Evolutionary conservation across 2,797 vertebrate species (phyloP).

Genomic region (Anniella stebbinsi): DNA sequence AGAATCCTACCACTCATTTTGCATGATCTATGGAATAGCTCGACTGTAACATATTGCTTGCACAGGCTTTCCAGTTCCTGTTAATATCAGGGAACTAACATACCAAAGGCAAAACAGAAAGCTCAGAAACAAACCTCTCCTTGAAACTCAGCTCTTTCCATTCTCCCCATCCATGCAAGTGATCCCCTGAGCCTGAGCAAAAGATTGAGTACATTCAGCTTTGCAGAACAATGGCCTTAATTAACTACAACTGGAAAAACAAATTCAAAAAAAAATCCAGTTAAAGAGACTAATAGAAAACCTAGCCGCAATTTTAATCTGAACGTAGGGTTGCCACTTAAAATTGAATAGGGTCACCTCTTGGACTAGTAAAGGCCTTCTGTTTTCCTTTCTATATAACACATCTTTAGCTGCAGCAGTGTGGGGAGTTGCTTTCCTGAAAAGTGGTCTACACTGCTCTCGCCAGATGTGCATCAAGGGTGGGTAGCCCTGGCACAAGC

Average conservation of each 20-base stretch:
- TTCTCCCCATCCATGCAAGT: not conserved
- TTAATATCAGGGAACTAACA: not conserved
- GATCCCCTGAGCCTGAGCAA: not conserved
- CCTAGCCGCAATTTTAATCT: not conserved
- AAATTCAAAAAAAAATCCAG: slow-evolving; percentile 19
- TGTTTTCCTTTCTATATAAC: not conserved
- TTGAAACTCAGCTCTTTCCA: not conserved
- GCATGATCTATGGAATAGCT: not conserved
- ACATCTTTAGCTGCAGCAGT: not conserved
- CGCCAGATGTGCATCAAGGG: not conserved
- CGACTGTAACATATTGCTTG: not conserved
- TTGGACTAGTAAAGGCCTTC: no score
- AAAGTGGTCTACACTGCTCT: no score
- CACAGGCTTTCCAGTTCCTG: not conserved
- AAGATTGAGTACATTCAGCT: not conserved
- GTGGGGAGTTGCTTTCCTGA: not conserved
- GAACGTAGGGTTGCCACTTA: slow-evolving; percentile 5
- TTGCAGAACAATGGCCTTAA: slow-evolving; percentile 39
- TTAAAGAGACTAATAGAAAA: slow-evolving; percentile 8
- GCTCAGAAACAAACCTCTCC: no score
- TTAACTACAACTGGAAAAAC: slow-evolving; percentile 24
- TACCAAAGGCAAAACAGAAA: no score
- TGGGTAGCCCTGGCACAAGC: no score
- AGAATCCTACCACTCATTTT: not conserved
- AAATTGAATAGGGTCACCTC: not conserved